Conservation (phyloP, 30 jellyfish, hydroid and myxozoan genomes). For the Nemopilema nomurai region DNA sequence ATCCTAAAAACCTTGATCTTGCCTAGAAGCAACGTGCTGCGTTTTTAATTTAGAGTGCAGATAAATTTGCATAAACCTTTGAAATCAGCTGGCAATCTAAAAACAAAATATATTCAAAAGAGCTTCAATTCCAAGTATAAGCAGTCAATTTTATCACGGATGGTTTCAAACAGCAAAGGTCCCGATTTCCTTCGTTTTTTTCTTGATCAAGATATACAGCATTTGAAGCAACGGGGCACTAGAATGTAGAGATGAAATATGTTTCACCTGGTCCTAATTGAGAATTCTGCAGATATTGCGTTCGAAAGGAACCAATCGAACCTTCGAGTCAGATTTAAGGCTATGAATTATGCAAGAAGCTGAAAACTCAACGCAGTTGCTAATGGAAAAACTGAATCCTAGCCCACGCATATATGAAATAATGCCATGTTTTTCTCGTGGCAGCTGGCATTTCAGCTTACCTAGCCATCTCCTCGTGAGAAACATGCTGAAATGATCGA, state of each 20-base stretch:
- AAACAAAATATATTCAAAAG: background rate
- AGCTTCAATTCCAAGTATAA: background rate
- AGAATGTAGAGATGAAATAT: background rate
- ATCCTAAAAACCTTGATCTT: background rate
- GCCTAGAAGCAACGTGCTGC: background rate
- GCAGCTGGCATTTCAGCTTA: background rate
- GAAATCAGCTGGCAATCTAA: background rate
- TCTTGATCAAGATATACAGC: background rate
- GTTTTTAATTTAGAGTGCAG: background rate
- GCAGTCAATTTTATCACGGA: background rate
- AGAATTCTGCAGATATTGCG: background rate
- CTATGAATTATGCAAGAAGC: slow-evolving; percentile 2
- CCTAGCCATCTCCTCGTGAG: background rate
- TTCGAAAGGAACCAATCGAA: background rate
- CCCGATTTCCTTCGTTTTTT: background rate
- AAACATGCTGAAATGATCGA: background rate
- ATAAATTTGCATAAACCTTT: background rate
- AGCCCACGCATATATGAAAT: slow-evolving; percentile 18
- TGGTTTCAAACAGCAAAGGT: background rate
- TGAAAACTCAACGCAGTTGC: slow-evolving; percentile 14
- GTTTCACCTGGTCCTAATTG: background rate
- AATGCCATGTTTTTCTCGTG: background rate
- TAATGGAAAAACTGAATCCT: slow-evolving; percentile 3
- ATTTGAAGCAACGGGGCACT: background rate
- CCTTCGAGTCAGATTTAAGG: slow-evolving; percentile 1